Percentiles rank a stretch among this genome's conserved stretches.
phyloP scores from a whole-genome alignment of 2,113 vertebrate genomes.

The Sinocyclocheilus anshuiensis region DNA sequence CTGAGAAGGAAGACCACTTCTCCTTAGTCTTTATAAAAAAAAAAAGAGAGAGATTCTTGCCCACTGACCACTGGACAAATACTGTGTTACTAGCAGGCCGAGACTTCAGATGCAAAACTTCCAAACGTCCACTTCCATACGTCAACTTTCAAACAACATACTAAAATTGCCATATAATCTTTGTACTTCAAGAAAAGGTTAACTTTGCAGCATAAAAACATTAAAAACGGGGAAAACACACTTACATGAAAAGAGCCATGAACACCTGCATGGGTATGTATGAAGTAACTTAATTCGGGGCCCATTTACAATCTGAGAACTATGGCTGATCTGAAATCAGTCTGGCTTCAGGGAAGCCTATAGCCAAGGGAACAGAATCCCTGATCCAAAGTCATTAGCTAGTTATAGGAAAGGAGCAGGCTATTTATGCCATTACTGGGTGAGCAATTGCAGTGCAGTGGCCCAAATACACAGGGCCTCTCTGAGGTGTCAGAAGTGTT shows the following conservation, averaged over 20 bases:
- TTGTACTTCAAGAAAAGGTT: not conserved
- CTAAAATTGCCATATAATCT: not conserved
- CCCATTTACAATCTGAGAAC: not conserved
- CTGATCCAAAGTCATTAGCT: constrained; percentile 48
- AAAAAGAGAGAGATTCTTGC: not conserved
- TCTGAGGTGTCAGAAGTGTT: constrained; percentile 78
- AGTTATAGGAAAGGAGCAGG: constrained; percentile 68
- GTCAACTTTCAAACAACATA: constrained; percentile 13
- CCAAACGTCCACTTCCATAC: not conserved
- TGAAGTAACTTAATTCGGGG: not conserved
- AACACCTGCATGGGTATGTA: not conserved
- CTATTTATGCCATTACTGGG: constrained; percentile 74
- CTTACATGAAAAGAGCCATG: not conserved
- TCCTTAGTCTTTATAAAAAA: not conserved
- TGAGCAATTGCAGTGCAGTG: constrained; percentile 73
- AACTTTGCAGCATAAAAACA: not conserved
- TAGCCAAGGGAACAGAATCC: not conserved
- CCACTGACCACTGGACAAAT: constrained; percentile 55
- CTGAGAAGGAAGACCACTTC: not conserved
- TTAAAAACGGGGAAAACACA: not conserved
- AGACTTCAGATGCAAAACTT: not conserved
- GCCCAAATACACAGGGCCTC: constrained; percentile 75
- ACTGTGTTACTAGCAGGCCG: constrained; percentile 51
- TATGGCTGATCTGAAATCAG: constrained; percentile 56
- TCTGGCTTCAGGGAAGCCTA: constrained; percentile 55